These are phyloP conservation scores for Halichoerus grypus DNA, from an alignment of 2,113 vertebrate species.

Conservation along the genomic window DNA sequence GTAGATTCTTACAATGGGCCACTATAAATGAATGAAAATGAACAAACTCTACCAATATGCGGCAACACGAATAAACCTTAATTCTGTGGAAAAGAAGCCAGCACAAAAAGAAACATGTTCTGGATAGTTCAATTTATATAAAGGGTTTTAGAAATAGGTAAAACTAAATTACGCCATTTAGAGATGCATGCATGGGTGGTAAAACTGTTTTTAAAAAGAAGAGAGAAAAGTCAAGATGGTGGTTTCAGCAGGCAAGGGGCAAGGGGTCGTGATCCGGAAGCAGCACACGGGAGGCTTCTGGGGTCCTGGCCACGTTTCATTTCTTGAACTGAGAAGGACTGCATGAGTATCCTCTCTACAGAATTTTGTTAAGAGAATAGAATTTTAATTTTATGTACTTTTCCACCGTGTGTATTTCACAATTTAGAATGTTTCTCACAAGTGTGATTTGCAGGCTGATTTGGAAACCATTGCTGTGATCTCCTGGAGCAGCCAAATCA, in stretches of 20 bases:
- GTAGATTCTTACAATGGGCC: background rate
- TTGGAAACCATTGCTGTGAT: constrained; percentile 26
- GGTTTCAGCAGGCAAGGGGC: background rate
- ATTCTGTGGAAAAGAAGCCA: background rate
- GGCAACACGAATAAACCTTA: background rate
- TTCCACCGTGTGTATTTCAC: constrained; percentile 30
- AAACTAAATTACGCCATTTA: constrained; percentile 29
- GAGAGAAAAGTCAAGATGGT: background rate
- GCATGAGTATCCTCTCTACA: background rate
- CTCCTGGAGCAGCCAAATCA: background rate
- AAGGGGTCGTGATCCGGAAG: background rate
- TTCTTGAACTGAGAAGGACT: background rate
- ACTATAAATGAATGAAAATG: constrained; percentile 1
- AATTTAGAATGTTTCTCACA: constrained; percentile 16
- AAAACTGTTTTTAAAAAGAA: constrained; percentile 27
- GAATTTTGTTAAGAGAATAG: constrained; percentile 21
- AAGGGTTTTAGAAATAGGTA: background rate
- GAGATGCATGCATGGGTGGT: background rate
- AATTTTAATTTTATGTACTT: constrained; percentile 5
- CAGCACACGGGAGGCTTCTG: background rate
- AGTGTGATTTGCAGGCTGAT: constrained; percentile 28
- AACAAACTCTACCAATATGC: background rate
- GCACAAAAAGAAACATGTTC: background rate
- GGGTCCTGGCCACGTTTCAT: background rate
- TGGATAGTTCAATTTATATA: background rate